Percentiles rank a stretch among this genome's conserved stretches.
Evolutionary conservation across 2,888 invertebrate genomes (phyloP).

Genomic region (Drosophila dives): DNA sequence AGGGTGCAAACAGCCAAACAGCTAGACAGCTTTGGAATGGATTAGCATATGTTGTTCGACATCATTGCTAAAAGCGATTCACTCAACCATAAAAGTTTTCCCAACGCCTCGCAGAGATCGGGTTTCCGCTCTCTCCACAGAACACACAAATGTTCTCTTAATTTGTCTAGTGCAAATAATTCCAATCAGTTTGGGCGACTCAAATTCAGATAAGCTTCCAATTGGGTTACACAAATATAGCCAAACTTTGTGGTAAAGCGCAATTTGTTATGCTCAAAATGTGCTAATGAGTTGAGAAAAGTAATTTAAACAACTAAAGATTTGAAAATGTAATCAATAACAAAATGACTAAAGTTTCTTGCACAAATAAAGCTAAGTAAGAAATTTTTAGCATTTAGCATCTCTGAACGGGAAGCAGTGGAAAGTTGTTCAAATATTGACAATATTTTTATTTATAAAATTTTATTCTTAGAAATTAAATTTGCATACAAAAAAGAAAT

Average conservation of each 20-base stretch:
- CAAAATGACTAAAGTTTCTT: not conserved
- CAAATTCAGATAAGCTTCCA: slow-evolving; percentile 13
- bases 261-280: slow-evolving; percentile 12
- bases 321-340: slow-evolving; percentile 30
- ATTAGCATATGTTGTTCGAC: slow-evolving; percentile 10
- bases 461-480: not conserved
- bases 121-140: not conserved
- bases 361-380: not conserved
- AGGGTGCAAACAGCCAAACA: slow-evolving; percentile 30
- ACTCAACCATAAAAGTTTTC: slow-evolving; percentile 48
- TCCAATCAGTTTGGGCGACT: slow-evolving; percentile 9
- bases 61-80: slow-evolving; percentile 18
- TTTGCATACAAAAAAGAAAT: not conserved
- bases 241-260: slow-evolving; percentile 27
- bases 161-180: slow-evolving; percentile 12
- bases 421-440: not conserved
- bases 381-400: not conserved
- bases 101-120: slow-evolving; percentile 10
- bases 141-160: slow-evolving; percentile 4
- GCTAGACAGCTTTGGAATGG: not conserved
- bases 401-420: too few relatives aligned
- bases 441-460: not conserved
- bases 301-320: slow-evolving; percentile 16
- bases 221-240: slow-evolving; percentile 66
- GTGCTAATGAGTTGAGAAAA: slow-evolving; percentile 42